Percentiles rank a stretch among this genome's conserved stretches.
phyloP scores from a whole-genome alignment of 2,888 invertebrate species.

The Nematopogon swammerdamellus region DNA sequence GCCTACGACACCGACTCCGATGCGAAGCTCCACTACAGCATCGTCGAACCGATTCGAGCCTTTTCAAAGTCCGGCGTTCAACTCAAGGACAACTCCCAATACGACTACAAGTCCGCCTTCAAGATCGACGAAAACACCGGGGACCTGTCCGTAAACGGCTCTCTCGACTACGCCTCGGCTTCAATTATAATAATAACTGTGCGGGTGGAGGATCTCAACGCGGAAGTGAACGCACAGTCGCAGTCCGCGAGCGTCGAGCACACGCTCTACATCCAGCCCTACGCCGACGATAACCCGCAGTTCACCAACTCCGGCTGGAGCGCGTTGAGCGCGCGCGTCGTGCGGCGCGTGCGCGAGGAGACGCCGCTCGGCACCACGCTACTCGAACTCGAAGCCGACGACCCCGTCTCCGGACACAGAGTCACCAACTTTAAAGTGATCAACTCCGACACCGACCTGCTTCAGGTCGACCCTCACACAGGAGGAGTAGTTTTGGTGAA shows the following conservation, averaged over 20 bases:
- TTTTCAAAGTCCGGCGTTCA: slow-evolving; percentile 73
- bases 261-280: slow-evolving; percentile 74
- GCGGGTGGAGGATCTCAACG: slow-evolving; percentile 68
- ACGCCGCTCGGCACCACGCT: slow-evolving; percentile 71
- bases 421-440: slow-evolving; percentile 60
- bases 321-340: slow-evolving; percentile 63
- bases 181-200: slow-evolving; percentile 73
- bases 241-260: slow-evolving; percentile 68
- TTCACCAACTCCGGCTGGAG: slow-evolving; percentile 73
- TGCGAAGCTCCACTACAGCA: slow-evolving; percentile 64
- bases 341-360: slow-evolving; percentile 70
- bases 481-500: slow-evolving; percentile 73
- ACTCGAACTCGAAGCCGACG: slow-evolving; percentile 66
- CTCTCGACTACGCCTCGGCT: slow-evolving; percentile 68
- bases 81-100: slow-evolving; percentile 56
- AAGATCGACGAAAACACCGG: slow-evolving; percentile 69
- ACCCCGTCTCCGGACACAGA: slow-evolving; percentile 62
- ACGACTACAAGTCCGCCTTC: slow-evolving; percentile 65
- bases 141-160: slow-evolving; percentile 63
- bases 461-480: slow-evolving; percentile 61
- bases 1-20: slow-evolving; percentile 72
- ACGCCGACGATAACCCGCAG: slow-evolving; percentile 72
- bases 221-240: slow-evolving; percentile 59
- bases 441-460: slow-evolving; percentile 49
- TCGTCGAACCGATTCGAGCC: slow-evolving; percentile 66